phyloP scores from a whole-genome alignment of 2,113 vertebrate genomes.

The Urocynchramus pylzowi region DNA sequence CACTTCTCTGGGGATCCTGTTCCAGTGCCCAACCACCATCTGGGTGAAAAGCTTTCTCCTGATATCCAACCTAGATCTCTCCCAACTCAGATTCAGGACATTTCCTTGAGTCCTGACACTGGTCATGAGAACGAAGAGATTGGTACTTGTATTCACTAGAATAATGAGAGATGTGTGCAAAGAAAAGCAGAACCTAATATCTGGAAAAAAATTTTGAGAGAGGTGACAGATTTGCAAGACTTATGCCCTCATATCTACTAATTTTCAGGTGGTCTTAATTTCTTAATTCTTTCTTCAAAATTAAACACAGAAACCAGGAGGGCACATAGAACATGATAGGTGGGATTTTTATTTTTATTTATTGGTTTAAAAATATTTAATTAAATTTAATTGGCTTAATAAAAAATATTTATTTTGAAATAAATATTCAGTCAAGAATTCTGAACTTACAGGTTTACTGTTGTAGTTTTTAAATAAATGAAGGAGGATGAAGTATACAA shows the following conservation, averaged over 20 bases:
- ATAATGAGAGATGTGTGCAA: neutral
- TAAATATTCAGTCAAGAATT: neutral
- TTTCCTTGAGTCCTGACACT: neutral
- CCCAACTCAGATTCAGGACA: neutral
- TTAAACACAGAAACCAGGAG: neutral
- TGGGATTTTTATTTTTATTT: too few species aligned
- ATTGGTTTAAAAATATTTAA: too few species aligned
- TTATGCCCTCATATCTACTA: neutral
- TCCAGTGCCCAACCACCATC: neutral
- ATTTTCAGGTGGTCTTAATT: neutral
- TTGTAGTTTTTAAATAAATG: neutral
- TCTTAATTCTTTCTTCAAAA: neutral
- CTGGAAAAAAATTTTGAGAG: neutral
- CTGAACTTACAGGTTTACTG: neutral
- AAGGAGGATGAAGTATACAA: neutral
- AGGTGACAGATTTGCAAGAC: neutral
- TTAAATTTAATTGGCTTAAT: too few species aligned
- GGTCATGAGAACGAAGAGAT: neutral
- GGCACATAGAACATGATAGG: neutral
- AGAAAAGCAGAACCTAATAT: neutral
- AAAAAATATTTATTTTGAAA: too few species aligned
- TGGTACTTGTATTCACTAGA: neutral
- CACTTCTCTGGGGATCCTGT: neutral
- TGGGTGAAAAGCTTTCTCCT: neutral
- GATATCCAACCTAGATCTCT: neutral